These are phyloP conservation scores for Limnodromus scolopaceus DNA, from an alignment of 2,797 vertebrate genomes.

Conservation along the genomic window DNA sequence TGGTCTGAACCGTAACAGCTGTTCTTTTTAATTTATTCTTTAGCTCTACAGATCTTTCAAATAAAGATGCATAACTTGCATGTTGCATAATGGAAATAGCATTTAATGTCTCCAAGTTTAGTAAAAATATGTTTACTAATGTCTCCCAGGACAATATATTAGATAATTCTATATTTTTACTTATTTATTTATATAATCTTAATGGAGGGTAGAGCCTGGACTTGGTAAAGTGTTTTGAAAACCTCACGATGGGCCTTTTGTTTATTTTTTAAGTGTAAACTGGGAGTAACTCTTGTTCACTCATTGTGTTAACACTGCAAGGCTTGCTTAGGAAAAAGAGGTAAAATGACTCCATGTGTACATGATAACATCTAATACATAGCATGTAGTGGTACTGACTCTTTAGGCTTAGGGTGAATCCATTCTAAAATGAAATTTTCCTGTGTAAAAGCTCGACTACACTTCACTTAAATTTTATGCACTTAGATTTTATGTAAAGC, in stretches of 20 bases:
- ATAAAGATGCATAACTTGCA: not conserved
- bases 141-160: not conserved
- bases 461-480: not conserved
- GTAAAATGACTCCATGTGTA: rapidly evolving
- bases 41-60: not conserved
- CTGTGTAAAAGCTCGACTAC: not conserved
- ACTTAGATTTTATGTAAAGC: not conserved
- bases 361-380: too few species aligned
- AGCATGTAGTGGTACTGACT: not conserved
- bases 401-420: not conserved
- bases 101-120: not conserved
- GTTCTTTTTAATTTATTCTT: not conserved
- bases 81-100: not conserved
- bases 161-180: not conserved
- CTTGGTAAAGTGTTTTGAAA: not conserved
- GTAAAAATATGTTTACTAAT: not conserved
- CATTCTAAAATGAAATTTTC: not conserved
- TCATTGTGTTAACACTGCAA: not conserved
- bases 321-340: not conserved
- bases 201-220: not conserved
- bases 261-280: not conserved
- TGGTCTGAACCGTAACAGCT: not conserved
- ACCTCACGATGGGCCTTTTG: not conserved
- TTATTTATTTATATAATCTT: not conserved
- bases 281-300: not conserved